Evolutionary conservation across 2,113 vertebrate species (phyloP).

Genomic region (Oxyruncus cristatus): DNA sequence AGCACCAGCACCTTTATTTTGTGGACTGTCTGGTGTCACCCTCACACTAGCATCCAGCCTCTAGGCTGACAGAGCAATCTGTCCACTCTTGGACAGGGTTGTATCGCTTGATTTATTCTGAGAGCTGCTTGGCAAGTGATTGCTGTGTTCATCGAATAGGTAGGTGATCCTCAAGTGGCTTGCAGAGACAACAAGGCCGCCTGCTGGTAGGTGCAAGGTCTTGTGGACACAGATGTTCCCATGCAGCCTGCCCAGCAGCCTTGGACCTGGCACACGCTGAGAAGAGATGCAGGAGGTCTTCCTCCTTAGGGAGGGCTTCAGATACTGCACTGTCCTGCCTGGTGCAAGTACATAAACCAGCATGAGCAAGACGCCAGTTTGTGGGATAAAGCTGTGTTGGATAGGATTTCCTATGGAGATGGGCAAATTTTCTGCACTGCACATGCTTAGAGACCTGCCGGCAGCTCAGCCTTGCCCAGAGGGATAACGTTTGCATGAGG

Average conservation of each 20-base stretch:
- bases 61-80: not conserved
- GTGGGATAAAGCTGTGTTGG: not conserved
- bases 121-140: not conserved
- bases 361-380: not conserved
- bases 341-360: not conserved
- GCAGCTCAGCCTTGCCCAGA: not conserved
- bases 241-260: not conserved
- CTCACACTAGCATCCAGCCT: not conserved
- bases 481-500: not conserved
- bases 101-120: not conserved
- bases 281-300: not conserved
- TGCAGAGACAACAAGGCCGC: not conserved
- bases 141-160: not conserved
- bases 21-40: fast-evolving
- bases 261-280: not conserved
- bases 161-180: not conserved
- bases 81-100: not conserved
- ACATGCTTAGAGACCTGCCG: not conserved
- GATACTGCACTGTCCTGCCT: not conserved
- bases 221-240: not conserved
- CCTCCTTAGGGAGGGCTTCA: not conserved
- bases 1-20: not conserved
- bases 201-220: not conserved
- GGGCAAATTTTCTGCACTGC: not conserved
- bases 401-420: not conserved